Evolutionary conservation across 2,797 vertebrate genomes (phyloP), one percentile per base, ranked within the genome.

Genomic region (Siniperca scherzeri): DNA sequence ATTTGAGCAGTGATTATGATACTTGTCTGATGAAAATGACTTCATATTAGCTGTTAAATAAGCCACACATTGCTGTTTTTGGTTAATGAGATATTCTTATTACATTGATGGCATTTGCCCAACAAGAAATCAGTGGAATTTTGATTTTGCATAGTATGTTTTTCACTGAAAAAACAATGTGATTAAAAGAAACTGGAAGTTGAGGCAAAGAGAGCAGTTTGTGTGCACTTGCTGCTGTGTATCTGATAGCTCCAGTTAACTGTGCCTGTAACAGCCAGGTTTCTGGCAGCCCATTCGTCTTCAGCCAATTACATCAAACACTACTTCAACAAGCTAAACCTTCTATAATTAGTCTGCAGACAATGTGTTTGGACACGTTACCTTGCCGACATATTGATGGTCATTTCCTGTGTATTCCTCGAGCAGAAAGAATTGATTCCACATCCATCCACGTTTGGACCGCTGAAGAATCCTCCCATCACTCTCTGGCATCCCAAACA

Each of bases 391-490:
- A 0, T 99, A 99, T 84, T 99, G 98, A 86, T 97, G 97, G 87
- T 99, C 98, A n/a, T 96, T 96, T 83, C 98, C 98, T n/a, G 96
- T 96, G 86, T 99, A 99, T 88, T 99, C 98, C 92, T 99, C 98
- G 68, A 99, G 94, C 87, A 99, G 96, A 95, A 99, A 99, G 96
- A 99, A 99, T 87, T 99, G 98, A 95, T 99, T 99, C 98, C 98
- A 99, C 98, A 99, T 99, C 98, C 98, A 99, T 80, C 98, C 98
- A 44, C 98, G 96, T 84, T 99, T 99, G 92, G 95, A 96, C n/a
- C 98, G 98, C 78, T 96, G 97, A 10, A 99, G 95, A 68, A 95
- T 91, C 94, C 94, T 95, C 69, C 95, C 96, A 17, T 95, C 95
- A 48, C 93, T 93, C 81, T 96, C 95, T n/a, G 93, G 82, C 82